phyloP scores from a whole-genome alignment of 1,140 invertebrate species.

The Proctacanthus coquilletti region DNA sequence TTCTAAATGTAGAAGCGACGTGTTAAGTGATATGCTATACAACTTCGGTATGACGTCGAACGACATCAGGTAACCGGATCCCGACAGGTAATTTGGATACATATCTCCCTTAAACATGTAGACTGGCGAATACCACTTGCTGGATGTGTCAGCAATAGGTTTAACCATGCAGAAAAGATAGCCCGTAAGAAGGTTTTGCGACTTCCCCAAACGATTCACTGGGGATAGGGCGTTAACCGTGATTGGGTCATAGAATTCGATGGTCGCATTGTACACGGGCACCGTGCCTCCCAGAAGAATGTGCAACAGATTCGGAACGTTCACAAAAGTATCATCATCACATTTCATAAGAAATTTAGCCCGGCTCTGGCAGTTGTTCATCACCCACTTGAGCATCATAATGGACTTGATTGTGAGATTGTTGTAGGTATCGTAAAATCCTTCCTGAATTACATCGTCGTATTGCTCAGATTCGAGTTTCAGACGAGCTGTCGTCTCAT shows the following conservation, averaged over 20 bases:
- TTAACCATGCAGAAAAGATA: conserved; percentile 56
- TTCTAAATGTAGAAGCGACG: conserved; percentile 61
- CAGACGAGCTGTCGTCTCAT: conserved; percentile 18
- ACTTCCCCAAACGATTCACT: conserved; percentile 18
- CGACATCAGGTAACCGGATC: conserved; percentile 71
- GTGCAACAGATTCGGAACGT: conserved; percentile 42
- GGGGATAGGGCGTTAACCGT: conserved; percentile 11
- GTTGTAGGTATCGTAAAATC: conserved; percentile 78
- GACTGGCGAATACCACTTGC: conserved; percentile 69
- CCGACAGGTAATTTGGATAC: conserved; percentile 74
- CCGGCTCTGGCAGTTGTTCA: conserved; percentile 38
- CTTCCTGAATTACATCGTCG: conserved; percentile 79
- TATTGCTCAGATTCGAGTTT: conserved; percentile 18
- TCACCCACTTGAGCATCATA: conserved; percentile 71
- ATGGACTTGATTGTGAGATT: conserved; percentile 84
- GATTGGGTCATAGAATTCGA: conserved; percentile 18
- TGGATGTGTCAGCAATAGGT: conserved; percentile 51
- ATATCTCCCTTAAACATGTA: conserved; percentile 57
- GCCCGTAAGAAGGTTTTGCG: conserved; percentile 43
- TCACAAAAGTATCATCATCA: conserved; percentile 74
- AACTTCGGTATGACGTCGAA: conserved; percentile 46
- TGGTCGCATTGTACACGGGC: conserved; percentile 24
- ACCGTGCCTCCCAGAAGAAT: conserved; percentile 31
- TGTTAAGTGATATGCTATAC: conserved; percentile 49
- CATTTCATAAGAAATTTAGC: conserved; percentile 62